Conservation (phyloP, 2,113 vertebrate genomes). For the Hoplias malabaricus region DNA sequence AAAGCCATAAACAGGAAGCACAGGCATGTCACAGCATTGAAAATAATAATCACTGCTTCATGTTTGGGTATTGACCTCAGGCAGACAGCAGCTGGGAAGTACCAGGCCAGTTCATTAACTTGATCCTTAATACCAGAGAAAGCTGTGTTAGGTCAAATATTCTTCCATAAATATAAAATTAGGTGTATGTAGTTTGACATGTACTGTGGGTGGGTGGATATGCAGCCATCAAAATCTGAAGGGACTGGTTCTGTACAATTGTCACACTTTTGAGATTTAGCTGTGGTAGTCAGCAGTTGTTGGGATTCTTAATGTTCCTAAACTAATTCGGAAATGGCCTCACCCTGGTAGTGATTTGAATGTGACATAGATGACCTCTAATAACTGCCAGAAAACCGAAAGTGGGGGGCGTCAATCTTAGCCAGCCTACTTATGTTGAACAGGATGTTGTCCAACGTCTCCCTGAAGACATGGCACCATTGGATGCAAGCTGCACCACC, state of each 20-base stretch:
- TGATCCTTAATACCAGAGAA: conserved; percentile 8
- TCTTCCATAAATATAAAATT: neutral
- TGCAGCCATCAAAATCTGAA: neutral
- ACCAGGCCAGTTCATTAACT: neutral
- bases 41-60: neutral
- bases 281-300: too few species aligned
- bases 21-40: neutral
- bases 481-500: conserved; percentile 43
- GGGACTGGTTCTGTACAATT: too few species aligned
- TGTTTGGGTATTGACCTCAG: neutral
- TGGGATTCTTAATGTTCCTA: neutral
- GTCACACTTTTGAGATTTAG: too few species aligned
- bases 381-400: neutral
- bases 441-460: conserved; percentile 49
- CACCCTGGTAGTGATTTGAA: neutral
- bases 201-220: neutral
- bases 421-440: conserved; percentile 46
- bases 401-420: neutral
- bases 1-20: neutral
- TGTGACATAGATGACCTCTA: neutral
- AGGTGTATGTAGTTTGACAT: neutral
- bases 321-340: neutral
- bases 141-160: neutral
- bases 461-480: conserved; percentile 6
- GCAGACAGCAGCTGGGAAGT: neutral